These are phyloP conservation scores for Caenorhabditis sp. DNA, from an alignment of 2,888 invertebrate genomes.

Conservation along the genomic window DNA sequence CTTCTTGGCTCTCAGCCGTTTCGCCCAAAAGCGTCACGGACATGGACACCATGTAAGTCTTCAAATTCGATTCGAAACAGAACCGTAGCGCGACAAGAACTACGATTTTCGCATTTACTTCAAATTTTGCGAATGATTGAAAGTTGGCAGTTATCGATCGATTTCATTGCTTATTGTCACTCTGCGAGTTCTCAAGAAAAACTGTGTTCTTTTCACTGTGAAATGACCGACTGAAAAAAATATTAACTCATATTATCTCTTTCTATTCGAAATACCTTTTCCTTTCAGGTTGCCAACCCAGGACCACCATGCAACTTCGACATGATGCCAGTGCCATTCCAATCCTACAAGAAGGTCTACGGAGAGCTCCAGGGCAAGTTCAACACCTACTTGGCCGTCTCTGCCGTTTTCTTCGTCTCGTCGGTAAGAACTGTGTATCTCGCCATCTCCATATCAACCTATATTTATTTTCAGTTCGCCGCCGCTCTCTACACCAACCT, in stretches of 20 bases:
- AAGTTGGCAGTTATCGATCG: too few species aligned
- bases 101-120: too few species aligned
- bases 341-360: constrained; percentile 78
- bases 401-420: constrained; percentile 53
- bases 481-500: constrained; percentile 71
- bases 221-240: too few species aligned
- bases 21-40: constrained; percentile 71
- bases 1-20: constrained; percentile 72
- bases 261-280: not conserved
- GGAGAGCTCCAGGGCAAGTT: constrained; percentile 79
- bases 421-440: constrained; percentile 56
- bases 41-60: constrained; percentile 67
- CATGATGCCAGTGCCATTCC: constrained; percentile 76
- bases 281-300: constrained; percentile 71
- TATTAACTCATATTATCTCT: too few species aligned
- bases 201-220: too few species aligned
- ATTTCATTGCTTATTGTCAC: too few species aligned
- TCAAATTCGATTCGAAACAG: not conserved
- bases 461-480: constrained; percentile 61
- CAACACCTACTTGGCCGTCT: constrained; percentile 75
- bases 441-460: not conserved
- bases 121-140: too few species aligned
- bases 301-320: constrained; percentile 78
- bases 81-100: too few species aligned
- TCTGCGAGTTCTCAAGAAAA: too few species aligned